phyloP scores from a whole-genome alignment of 1,140 invertebrate genomes.

The Mizuhopecten yessoensis region DNA sequence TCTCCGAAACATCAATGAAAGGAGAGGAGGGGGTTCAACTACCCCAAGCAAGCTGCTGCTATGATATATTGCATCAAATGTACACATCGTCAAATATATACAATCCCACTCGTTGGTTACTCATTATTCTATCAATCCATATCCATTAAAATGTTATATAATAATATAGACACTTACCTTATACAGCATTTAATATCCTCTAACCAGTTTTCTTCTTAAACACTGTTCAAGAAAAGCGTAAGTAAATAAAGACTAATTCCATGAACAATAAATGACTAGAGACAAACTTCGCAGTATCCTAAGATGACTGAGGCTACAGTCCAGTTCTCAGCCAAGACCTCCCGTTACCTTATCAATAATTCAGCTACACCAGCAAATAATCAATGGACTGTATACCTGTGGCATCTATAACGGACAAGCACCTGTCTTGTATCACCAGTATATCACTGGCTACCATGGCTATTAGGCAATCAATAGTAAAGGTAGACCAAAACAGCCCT shows the following conservation, averaged over 20 bases:
- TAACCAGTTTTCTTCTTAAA: not conserved
- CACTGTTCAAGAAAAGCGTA: not conserved
- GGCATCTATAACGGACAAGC: not conserved
- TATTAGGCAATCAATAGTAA: not conserved
- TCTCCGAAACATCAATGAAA: no score
- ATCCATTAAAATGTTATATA: not conserved
- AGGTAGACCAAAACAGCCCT: not conserved
- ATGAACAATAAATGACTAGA: not conserved
- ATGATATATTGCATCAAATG: no score
- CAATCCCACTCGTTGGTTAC: no score
- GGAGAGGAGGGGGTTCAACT: no score
- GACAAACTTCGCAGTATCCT: constrained; percentile 14
- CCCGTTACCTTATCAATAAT: not conserved
- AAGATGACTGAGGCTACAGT: not conserved
- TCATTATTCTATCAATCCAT: no score
- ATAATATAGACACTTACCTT: not conserved
- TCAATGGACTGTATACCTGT: constrained; percentile 24
- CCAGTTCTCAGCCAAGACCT: constrained; percentile 29
- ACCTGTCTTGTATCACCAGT: not conserved
- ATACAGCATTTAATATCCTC: not conserved
- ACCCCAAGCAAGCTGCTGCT: no score
- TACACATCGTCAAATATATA: no score
- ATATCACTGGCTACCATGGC: not conserved
- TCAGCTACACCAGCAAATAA: constrained; percentile 5
- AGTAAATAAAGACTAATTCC: not conserved